These are phyloP conservation scores for Nerophis lumbriciformis DNA, from an alignment of 2,113 vertebrate genomes.

Conservation along the genomic window DNA sequence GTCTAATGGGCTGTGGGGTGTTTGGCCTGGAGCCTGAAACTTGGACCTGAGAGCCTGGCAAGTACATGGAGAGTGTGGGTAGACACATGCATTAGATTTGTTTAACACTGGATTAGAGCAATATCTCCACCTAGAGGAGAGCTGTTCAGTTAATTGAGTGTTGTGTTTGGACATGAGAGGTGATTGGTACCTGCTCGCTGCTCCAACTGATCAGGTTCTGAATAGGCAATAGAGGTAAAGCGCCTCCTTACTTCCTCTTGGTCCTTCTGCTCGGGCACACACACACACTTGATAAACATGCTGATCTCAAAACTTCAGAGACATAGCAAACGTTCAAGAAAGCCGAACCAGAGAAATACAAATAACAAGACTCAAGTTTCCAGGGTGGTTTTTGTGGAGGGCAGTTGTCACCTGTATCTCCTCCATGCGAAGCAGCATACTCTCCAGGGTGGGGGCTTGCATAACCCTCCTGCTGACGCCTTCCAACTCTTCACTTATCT, in stretches of 20 bases:
- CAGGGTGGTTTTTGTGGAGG: not conserved
- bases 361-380: conserved; percentile 42
- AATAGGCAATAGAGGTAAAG: conserved; percentile 77
- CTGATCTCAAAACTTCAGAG: not conserved
- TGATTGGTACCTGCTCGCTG: conserved; percentile 64
- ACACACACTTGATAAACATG: conserved; percentile 6
- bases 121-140: conserved; percentile 56
- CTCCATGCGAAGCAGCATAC: conserved; percentile 89
- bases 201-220: conserved; percentile 72
- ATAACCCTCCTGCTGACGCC: conserved; percentile 19
- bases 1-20: conserved; percentile 77
- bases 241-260: conserved; percentile 83
- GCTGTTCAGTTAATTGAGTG: not conserved
- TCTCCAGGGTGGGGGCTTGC: conserved; percentile 71
- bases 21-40: conserved; percentile 48
- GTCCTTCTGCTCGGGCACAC: conserved; percentile 72
- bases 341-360: conserved; percentile 21
- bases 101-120: conserved; percentile 1
- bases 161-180: not conserved
- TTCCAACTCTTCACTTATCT: conserved; percentile 49
- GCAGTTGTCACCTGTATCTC: conserved; percentile 86
- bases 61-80: conserved; percentile 12
- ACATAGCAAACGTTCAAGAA: conserved; percentile 19
- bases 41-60: conserved; percentile 43
- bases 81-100: conserved; percentile 9